phyloP scores from a whole-genome alignment of 2,797 vertebrate genomes.

The Parauchenoglanis punctatus region DNA sequence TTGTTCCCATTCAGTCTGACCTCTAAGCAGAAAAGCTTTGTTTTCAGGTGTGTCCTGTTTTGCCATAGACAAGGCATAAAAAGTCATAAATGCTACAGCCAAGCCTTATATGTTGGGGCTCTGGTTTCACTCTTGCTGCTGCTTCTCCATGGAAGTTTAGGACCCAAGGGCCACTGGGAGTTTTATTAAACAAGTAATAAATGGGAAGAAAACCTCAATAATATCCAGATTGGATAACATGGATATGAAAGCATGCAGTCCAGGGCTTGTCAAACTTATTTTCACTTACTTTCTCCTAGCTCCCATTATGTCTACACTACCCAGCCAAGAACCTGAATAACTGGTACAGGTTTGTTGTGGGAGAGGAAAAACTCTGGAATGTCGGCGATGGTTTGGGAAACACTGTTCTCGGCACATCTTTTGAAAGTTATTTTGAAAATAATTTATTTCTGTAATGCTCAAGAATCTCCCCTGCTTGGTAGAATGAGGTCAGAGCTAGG shows the following conservation, averaged over 20 bases:
- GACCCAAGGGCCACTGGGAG: background rate
- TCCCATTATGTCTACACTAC: background rate
- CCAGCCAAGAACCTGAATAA: slow-evolving; percentile 15
- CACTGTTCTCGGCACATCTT: background rate
- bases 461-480: background rate
- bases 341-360: slow-evolving; percentile 4
- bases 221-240: background rate
- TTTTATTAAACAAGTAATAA: background rate
- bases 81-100: too few species aligned
- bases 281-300: background rate
- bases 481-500: too few species aligned
- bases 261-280: background rate
- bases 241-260: background rate
- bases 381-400: background rate
- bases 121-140: slow-evolving; percentile 5
- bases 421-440: background rate
- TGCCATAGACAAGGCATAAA: too few species aligned
- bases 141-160: background rate
- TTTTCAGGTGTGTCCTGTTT: too few species aligned
- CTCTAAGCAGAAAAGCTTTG: too few species aligned
- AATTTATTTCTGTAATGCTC: background rate
- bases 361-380: background rate
- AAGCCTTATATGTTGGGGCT: too few species aligned
- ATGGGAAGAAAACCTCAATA: background rate
- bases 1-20: too few species aligned